Conservation (phyloP, 2,113 vertebrate species). For the Catharus minimus region DNA sequence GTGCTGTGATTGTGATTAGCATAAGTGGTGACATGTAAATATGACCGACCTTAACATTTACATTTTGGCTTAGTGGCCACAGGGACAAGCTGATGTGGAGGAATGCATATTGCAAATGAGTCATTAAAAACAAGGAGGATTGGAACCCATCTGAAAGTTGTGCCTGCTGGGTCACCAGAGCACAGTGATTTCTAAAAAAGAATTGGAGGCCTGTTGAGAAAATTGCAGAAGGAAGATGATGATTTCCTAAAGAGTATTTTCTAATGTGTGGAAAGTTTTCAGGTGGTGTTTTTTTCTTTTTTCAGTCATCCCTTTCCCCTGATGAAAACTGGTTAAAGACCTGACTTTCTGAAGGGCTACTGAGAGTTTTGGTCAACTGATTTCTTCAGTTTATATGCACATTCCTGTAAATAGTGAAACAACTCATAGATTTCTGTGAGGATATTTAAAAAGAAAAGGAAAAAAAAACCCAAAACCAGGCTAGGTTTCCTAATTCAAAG, state of each 20-base stretch:
- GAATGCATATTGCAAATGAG: slow-evolving; percentile 10
- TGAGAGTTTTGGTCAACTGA: not conserved
- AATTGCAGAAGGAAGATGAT: not conserved
- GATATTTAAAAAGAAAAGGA: not conserved
- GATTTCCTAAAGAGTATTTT: not conserved
- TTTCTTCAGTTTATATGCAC: not conserved
- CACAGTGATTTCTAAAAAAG: not conserved
- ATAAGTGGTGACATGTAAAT: slow-evolving; percentile 59
- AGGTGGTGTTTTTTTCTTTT: too few relatives aligned
- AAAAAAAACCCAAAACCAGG: accelerated
- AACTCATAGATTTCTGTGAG: not conserved
- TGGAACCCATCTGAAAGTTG: not conserved
- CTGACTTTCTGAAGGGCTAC: not conserved
- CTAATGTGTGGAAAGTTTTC: not conserved
- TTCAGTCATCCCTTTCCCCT: not conserved
- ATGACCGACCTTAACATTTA: slow-evolving; percentile 26
- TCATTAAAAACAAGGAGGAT: not conserved
- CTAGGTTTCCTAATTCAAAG: not conserved
- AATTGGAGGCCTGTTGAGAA: not conserved
- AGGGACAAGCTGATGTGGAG: not conserved
- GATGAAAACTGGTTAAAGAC: not conserved
- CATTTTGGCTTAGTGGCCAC: slow-evolving; percentile 28
- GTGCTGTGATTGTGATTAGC: slow-evolving; percentile 42
- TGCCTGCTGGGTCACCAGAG: slow-evolving; percentile 3
- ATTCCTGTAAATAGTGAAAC: not conserved